phyloP scores from a whole-genome alignment of 1,140 invertebrate species.

The Mya arenaria region DNA sequence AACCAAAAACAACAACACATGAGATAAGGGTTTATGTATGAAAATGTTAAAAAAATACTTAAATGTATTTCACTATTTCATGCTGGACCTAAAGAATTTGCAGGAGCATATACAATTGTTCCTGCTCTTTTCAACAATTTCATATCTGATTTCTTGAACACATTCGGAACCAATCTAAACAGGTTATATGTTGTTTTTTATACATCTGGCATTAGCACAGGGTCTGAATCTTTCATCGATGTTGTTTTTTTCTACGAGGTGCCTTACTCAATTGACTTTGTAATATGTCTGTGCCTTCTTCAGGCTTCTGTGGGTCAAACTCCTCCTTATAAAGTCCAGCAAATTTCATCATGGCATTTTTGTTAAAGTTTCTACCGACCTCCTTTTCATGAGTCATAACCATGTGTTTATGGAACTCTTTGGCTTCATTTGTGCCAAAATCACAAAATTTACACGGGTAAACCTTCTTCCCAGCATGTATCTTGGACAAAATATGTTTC shows the following conservation, averaged over 20 bases:
- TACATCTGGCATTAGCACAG: too few species aligned
- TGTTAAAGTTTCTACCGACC: conserved; percentile 55
- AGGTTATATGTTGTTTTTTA: too few species aligned
- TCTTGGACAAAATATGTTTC: conserved; percentile 90
- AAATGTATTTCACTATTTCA: too few species aligned
- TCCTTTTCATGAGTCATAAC: conserved; percentile 83
- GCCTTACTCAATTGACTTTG: conserved; percentile 11
- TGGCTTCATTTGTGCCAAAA: conserved; percentile 85
- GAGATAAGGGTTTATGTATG: too few species aligned
- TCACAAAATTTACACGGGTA: conserved; percentile 88
- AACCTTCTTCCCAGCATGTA: conserved; percentile 88
- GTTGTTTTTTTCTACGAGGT: neutral
- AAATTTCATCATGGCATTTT: conserved; percentile 68
- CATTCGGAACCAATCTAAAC: too few species aligned
- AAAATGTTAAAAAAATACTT: too few species aligned
- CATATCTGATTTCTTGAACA: too few species aligned
- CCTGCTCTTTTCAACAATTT: too few species aligned
- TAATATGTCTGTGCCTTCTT: conserved; percentile 71
- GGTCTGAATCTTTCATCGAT: neutral
- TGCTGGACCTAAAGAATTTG: too few species aligned
- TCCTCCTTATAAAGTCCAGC: conserved; percentile 73
- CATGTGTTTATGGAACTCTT: conserved; percentile 87
- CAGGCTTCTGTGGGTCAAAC: conserved; percentile 64
- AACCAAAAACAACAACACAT: too few species aligned
- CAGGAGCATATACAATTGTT: too few species aligned